A percentile compares a stretch with the other conserved stretches of the same genome.
phyloP scores from a whole-genome alignment of 2,888 invertebrate species.

The Parasteatoda lunata region DNA sequence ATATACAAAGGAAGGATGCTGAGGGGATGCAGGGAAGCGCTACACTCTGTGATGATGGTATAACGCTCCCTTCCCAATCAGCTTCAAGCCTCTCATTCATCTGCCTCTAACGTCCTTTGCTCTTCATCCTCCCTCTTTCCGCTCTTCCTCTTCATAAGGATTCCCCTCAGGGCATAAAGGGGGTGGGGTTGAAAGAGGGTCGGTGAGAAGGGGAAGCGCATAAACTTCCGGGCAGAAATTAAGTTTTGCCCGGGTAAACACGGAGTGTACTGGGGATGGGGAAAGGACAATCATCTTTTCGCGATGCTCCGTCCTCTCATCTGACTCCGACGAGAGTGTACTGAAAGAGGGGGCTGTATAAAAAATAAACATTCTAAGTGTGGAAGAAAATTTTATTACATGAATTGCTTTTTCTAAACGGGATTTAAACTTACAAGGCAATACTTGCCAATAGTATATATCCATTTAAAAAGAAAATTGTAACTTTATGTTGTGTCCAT shows the following conservation, averaged over 20 bases:
- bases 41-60: conserved; percentile 12
- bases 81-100: conserved; percentile 46
- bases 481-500: no score
- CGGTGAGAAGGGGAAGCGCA: conserved; percentile 25
- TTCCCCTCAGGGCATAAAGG: conserved; percentile 49
- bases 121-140: conserved; percentile 15
- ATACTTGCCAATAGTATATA: no score
- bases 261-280: conserved; percentile 24
- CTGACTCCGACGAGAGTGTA: conserved; percentile 1
- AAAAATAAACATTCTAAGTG: conserved; percentile 16
- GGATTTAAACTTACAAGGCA: no score
- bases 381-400: no score
- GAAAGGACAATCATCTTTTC: conserved; percentile 59
- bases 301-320: conserved; percentile 23
- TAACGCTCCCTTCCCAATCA: conserved; percentile 50
- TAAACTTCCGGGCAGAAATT: conserved; percentile 65
- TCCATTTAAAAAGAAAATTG: no score
- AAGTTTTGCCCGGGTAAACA: conserved; percentile 68
- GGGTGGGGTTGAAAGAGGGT: conserved; percentile 11
- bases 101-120: conserved; percentile 25
- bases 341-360: conserved; percentile 24
- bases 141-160: conserved; percentile 34
- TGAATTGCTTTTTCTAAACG: no score
- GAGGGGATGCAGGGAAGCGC: not conserved
- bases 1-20: no score